phyloP scores from a whole-genome alignment of 2,888 invertebrate species.

The Colletes collaris region DNA sequence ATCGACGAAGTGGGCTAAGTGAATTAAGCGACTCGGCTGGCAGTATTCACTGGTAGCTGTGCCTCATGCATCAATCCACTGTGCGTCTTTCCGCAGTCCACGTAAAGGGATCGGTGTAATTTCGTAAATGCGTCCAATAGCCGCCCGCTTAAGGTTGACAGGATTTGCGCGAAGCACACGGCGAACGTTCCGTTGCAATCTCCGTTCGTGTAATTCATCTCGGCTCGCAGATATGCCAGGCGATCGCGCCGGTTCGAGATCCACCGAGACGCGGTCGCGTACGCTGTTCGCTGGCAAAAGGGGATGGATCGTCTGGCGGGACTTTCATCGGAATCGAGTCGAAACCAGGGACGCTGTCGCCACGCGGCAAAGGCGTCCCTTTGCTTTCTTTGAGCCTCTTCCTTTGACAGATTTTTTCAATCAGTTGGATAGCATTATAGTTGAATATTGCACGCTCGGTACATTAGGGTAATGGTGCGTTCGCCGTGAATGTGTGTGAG shows the following conservation, averaged over 20 bases:
- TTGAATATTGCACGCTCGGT: conserved; percentile 41
- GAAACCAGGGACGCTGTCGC: conserved; percentile 25
- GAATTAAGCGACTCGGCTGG: conserved; percentile 67
- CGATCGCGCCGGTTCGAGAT: conserved; percentile 28
- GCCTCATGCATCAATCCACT: conserved; percentile 15
- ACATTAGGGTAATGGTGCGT: conserved; percentile 45
- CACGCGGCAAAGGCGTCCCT: conserved; percentile 17
- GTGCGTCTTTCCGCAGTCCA: conserved; percentile 43
- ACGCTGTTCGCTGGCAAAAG: conserved; percentile 16
- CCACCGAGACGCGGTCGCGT: neutral
- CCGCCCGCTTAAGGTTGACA: conserved; percentile 33
- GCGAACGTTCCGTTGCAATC: conserved; percentile 46
- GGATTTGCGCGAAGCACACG: conserved; percentile 22
- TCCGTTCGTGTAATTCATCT: conserved; percentile 60
- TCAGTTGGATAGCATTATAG: conserved; percentile 51
- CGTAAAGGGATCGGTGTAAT: conserved; percentile 64
- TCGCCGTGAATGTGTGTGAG: neutral
- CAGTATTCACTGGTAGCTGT: conserved; percentile 16
- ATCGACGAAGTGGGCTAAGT: conserved; percentile 57
- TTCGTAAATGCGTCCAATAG: conserved; percentile 66
- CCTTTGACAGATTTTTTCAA: conserved; percentile 54
- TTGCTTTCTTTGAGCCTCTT: conserved; percentile 44
- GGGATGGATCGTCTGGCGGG: conserved; percentile 29
- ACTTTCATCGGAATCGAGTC: conserved; percentile 19
- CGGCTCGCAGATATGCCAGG: conserved; percentile 16